Evolutionary conservation across 92 coral and sea anemone genomes (phyloP), one percentile per base, ranked within the genome.

Genomic region (Anthopleura xanthogrammica): DNA sequence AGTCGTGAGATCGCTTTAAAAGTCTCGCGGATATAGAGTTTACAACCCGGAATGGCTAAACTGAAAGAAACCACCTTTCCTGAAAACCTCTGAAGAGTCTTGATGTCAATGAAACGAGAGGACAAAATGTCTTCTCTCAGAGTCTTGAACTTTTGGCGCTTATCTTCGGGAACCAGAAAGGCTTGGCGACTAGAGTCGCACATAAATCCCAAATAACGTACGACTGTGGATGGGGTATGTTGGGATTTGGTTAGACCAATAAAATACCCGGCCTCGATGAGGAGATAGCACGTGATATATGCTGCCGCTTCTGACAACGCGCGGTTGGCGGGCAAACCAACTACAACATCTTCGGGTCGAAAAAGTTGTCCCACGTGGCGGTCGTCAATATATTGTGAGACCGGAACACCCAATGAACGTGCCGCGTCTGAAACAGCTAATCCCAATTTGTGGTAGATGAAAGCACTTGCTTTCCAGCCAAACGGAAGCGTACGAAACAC

Each of bases 11-110:
- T 50, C 11, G 54, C 2, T 19, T 87, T 52, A 39, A 87, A 80
- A 10, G n/a, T 42, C 71, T 90, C 91, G 16, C 84, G 86, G 41
- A 65, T 68, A 43, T 90, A 83, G 13, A 90, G 54, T 39, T 87
- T 87, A 50, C 88, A 90, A 10, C 83, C 90, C 10, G 91, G 93
- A 23, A 90, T 52, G 3, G 91, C 93, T 77, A 90, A 60, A 79
- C 86, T 87, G 43, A 90, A 90, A 11, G 90, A 84, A 14, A 87
- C 79, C 14, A 83, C 85, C 76, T 87, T 84, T 16, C 93, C 89
- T 64, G 91, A 82, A 62, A 87, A 88, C 23, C 85, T 81, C 22
- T 87, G 89, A 17, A 87, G 86, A 1, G 90, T 80, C 40, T 80
- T 83, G 40, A 65, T 29, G 36, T 65, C 78, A 75, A 48, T n/a